These are phyloP conservation scores for Typhlomys cinereus DNA, from an alignment of 2,113 vertebrate species.

Conservation along the genomic window DNA sequence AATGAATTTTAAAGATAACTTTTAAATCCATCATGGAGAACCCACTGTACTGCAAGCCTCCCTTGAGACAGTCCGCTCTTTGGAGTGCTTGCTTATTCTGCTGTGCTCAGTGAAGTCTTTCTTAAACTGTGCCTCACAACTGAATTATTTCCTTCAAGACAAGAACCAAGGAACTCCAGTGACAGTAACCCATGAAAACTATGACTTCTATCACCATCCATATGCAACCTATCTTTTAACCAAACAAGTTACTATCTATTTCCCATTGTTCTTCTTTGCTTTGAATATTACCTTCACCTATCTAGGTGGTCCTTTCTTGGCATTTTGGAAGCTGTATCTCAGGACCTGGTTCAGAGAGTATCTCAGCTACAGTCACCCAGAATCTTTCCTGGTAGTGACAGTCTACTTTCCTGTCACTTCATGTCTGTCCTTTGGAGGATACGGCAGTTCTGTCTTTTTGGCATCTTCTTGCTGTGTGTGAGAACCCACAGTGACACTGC, in stretches of 20 bases:
- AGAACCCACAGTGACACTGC: not conserved
- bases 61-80: not conserved
- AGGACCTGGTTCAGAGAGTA: not conserved
- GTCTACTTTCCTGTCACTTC: not conserved
- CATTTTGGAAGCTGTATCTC: not conserved
- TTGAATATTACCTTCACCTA: not conserved
- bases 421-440: not conserved
- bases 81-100: not conserved
- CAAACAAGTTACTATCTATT: not conserved
- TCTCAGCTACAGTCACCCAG: not conserved
- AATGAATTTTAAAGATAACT: no score
- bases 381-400: not conserved
- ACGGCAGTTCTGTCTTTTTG: not conserved
- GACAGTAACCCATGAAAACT: not conserved
- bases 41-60: not conserved
- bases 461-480: not conserved
- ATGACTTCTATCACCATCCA: not conserved
- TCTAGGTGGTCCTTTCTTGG: not conserved
- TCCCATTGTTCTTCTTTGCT: not conserved
- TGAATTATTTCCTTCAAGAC: not conserved
- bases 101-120: not conserved
- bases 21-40: not conserved
- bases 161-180: not conserved
- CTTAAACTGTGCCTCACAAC: not conserved
- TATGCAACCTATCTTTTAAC: not conserved